Conservation (phyloP, 2,888 invertebrate species). For the Phanerotoma sp. region DNA sequence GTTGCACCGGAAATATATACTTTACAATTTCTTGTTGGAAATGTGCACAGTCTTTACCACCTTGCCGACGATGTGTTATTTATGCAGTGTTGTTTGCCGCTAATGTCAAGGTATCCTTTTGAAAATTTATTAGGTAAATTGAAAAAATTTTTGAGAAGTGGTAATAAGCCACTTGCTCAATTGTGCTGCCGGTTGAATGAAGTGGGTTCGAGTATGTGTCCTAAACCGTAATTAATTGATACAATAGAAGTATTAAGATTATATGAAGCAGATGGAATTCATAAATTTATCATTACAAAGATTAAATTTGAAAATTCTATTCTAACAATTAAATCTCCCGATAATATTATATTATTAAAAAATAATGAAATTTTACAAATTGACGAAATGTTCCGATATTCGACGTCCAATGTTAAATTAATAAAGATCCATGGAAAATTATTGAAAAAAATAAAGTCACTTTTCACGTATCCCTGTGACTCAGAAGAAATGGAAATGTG, state of each 20-base stretch:
- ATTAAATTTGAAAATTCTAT: background rate
- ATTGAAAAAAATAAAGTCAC: background rate
- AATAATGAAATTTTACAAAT: background rate
- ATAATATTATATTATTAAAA: background rate
- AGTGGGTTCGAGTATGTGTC: background rate
- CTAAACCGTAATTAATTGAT: background rate
- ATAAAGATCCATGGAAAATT: background rate
- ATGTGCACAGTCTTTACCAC: conserved; percentile 1
- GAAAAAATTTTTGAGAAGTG: background rate
- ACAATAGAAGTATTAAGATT: background rate
- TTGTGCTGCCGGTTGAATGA: background rate
- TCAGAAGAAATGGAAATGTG: background rate
- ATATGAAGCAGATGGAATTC: background rate
- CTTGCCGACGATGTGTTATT: conserved; percentile 16
- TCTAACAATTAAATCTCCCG: background rate
- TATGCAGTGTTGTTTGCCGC: conserved; percentile 3
- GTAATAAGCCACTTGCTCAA: background rate
- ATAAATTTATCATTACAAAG: background rate
- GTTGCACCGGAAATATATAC: background rate
- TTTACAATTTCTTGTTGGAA: background rate
- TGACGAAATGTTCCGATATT: background rate
- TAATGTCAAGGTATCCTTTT: conserved; percentile 5
- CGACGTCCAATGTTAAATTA: background rate
- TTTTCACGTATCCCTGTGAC: background rate
- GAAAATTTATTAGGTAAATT: background rate